These are phyloP conservation scores for Volucella inflata DNA, from an alignment of 2,888 invertebrate species.

Conservation along the genomic window DNA sequence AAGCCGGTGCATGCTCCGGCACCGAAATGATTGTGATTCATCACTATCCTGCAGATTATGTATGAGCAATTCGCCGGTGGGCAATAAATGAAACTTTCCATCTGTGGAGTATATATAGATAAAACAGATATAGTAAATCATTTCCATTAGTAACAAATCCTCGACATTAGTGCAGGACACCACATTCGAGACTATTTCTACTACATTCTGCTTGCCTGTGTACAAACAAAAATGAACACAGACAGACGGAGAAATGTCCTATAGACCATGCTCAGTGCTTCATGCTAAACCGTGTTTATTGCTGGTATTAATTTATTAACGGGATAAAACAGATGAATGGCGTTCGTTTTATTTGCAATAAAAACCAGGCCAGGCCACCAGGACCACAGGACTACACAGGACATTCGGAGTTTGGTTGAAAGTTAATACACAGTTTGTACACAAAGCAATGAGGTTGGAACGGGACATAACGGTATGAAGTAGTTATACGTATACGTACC, in stretches of 20 bases:
- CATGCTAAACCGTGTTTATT: constrained; percentile 55
- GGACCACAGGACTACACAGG: too few relatives aligned
- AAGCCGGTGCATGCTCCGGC: constrained; percentile 89
- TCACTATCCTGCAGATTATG: constrained; percentile 90
- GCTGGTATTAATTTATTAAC: constrained; percentile 55
- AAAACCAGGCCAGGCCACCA: constrained; percentile 1
- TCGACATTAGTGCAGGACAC: constrained; percentile 46
- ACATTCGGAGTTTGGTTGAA: neutral
- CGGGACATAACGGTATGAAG: constrained; percentile 4
- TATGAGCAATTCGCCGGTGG: constrained; percentile 89
- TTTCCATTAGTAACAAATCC: constrained; percentile 71
- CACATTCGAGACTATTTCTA: neutral
- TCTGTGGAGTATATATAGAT: constrained; percentile 83
- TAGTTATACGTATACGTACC: constrained; percentile 84
- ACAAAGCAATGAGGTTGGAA: constrained; percentile 53
- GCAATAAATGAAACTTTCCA: constrained; percentile 90
- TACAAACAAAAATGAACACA: constrained; percentile 1
- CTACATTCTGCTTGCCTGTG: constrained; percentile 10
- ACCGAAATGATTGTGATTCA: constrained; percentile 89
- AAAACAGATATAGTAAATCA: constrained; percentile 49
- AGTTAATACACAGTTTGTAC: constrained; percentile 27
- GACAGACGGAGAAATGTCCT: neutral
- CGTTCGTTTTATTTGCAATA: constrained; percentile 51
- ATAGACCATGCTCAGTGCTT: neutral
- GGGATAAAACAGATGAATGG: constrained; percentile 47